Conservation (phyloP, 2,113 vertebrate species). For the Clarias gariepinus region DNA sequence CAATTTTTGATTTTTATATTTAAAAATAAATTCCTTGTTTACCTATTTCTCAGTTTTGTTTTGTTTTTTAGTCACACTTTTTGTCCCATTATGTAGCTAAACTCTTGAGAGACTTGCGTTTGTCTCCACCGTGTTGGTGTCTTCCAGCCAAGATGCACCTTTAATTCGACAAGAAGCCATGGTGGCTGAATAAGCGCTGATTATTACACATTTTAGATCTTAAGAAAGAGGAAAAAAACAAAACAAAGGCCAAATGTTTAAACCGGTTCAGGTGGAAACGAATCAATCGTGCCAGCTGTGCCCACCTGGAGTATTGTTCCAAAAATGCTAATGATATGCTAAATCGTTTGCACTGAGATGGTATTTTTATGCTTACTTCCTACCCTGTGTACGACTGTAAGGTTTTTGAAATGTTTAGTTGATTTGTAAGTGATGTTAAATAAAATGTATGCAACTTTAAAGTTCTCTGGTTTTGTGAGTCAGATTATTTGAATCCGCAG, state of each 20-base stretch:
- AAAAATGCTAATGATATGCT: constrained; percentile 46
- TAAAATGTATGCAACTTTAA: constrained; percentile 41
- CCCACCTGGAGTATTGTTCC: neutral
- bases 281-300: neutral
- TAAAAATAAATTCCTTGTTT: neutral
- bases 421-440: constrained; percentile 55
- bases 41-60: neutral
- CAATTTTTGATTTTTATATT: neutral
- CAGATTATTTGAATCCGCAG: neutral
- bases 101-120: neutral
- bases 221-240: neutral
- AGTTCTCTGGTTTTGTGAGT: neutral
- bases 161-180: neutral
- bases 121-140: neutral
- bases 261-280: neutral
- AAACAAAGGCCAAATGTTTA: neutral
- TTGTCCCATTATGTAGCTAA: neutral
- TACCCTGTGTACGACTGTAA: constrained; percentile 54
- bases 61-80: neutral
- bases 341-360: constrained; percentile 64
- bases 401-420: constrained; percentile 55
- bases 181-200: neutral
- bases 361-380: constrained; percentile 56
- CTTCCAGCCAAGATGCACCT: neutral
- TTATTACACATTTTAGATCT: neutral